Percentiles rank a stretch among this genome's conserved stretches.
Conservation (phyloP, 2,113 vertebrate species). For the Agelaius tricolor region DNA sequence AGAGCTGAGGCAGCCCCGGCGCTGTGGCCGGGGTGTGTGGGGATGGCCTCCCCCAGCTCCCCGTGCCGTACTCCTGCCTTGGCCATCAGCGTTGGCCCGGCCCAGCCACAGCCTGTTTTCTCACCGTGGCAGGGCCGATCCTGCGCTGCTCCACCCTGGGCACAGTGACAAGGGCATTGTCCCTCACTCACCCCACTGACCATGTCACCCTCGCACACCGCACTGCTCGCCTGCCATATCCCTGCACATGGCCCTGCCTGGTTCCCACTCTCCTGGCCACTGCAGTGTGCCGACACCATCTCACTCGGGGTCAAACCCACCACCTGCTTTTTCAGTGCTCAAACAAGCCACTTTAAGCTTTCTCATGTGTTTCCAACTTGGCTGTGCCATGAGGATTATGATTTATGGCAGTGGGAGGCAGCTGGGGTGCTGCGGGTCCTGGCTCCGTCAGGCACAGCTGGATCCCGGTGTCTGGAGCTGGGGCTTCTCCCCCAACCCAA, state of each 20-base stretch:
- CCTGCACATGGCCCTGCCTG: accelerated
- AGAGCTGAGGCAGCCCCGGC: not conserved
- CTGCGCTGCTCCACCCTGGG: not conserved
- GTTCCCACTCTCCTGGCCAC: accelerated
- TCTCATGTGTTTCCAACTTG: not conserved
- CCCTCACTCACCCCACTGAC: accelerated
- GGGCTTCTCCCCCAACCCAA: not conserved
- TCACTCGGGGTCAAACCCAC: not conserved
- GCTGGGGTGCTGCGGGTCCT: not conserved
- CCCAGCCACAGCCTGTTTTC: not conserved
- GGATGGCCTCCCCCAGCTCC: not conserved
- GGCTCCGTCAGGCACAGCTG: accelerated
- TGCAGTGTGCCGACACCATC: accelerated
- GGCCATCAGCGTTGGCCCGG: accelerated
- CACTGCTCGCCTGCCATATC: accelerated
- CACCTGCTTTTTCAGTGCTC: not conserved
- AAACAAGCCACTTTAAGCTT: not conserved
- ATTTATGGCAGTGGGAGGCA: not conserved
- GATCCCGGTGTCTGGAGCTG: not conserved
- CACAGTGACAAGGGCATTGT: not conserved
- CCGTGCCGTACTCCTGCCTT: accelerated
- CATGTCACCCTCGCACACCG: accelerated
- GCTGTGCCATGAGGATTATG: not conserved
- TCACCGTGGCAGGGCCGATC: accelerated
- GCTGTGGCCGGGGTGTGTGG: accelerated